Percentiles rank a stretch among this genome's conserved stretches.
These are phyloP conservation scores for Rutilus rutilus DNA, from an alignment of 2,113 vertebrate genomes.

Conservation along the genomic window DNA sequence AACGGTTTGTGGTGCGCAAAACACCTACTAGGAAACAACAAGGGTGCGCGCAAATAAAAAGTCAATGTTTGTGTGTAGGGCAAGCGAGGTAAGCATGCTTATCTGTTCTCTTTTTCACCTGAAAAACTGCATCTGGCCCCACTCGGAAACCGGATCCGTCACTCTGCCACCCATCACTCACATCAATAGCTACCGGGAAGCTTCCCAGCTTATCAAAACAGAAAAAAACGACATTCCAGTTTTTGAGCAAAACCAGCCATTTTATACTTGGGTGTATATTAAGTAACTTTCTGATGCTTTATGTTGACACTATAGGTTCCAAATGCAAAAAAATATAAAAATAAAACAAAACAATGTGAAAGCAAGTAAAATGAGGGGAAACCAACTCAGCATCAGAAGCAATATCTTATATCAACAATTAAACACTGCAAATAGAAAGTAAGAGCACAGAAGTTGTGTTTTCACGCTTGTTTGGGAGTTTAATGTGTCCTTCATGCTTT, in stretches of 20 bases:
- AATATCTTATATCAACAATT: neutral
- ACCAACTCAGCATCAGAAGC: neutral
- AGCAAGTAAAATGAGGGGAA: neutral
- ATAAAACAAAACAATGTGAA: neutral
- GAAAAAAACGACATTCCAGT: neutral
- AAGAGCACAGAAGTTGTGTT: neutral
- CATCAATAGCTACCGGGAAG: neutral
- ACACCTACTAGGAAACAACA: neutral
- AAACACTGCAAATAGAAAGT: conserved; percentile 2
- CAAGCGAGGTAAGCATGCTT: neutral
- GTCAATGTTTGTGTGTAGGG: neutral
- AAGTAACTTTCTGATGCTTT: neutral
- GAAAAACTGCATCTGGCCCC: neutral
- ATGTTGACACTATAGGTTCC: neutral
- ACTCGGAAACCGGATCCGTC: neutral
- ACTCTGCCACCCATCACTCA: conserved; percentile 15
- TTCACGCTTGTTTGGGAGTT: neutral
- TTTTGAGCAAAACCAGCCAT: neutral
- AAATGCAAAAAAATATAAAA: neutral
- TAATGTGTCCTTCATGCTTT: neutral
- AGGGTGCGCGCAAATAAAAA: neutral
- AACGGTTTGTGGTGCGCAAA: neutral
- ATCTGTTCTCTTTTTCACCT: neutral
- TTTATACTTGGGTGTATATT: neutral
- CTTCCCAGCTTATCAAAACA: neutral